A percentile compares a stretch with the other conserved stretches of the same genome.
Conservation (phyloP, 2,113 vertebrate genomes). For the Protobothrops mucrosquamatus region DNA sequence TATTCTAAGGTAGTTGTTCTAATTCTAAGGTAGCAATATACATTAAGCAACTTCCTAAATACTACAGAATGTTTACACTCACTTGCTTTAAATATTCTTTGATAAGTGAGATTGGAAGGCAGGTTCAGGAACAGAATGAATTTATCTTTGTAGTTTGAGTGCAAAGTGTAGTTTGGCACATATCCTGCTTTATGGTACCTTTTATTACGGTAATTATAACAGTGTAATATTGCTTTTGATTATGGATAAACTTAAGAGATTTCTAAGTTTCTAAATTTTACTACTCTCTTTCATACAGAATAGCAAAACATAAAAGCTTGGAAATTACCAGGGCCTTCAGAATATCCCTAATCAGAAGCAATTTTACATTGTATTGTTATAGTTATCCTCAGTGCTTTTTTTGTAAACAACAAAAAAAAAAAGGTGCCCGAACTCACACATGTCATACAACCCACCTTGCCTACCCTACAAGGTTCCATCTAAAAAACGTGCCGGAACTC, state of each 20-base stretch:
- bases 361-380: background rate
- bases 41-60: background rate
- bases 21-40: background rate
- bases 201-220: background rate
- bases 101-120: background rate
- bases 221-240: background rate
- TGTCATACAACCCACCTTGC: too few species aligned
- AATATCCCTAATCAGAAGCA: background rate
- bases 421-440: too few species aligned
- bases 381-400: background rate
- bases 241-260: background rate
- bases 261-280: background rate
- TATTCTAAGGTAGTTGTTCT: background rate
- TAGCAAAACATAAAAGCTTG: background rate
- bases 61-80: background rate
- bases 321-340: background rate
- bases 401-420: too few species aligned
- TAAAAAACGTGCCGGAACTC: too few species aligned
- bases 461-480: too few species aligned
- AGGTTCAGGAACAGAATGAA: background rate
- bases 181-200: background rate
- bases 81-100: background rate
- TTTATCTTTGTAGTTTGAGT: background rate
- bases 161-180: background rate
- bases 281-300: background rate